Evolutionary conservation across 2,888 invertebrate genomes (phyloP), one percentile per base, ranked within the genome.

Genomic region (Pinctada fucata): DNA sequence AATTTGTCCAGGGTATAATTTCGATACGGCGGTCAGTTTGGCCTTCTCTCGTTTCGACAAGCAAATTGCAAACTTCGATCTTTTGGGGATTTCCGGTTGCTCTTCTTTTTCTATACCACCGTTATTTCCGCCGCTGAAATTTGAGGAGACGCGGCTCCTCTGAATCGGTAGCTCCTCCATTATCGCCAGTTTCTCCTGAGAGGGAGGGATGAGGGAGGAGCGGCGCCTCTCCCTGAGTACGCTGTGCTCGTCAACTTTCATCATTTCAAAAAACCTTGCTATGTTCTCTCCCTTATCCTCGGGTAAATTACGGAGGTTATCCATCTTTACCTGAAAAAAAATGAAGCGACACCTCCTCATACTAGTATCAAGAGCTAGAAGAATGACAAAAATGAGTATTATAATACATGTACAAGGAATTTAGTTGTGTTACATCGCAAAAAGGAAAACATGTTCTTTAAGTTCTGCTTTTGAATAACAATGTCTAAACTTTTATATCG

Each of bases 231-330:
- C 65, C 8, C 50, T 65, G 10, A 66, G 45, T 3, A 66, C 65
- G 16, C 51, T 48, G 13, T n/a, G 45, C 50, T 74, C 74, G 4
- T 74, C 66, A 1, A 74, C 65, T 13, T 65, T 63, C 66, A 74
- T 65, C 74, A 63, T 74, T 63, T 74, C 65, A 10, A 74, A 74
- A 65, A 74, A 74, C 48, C 74, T 49, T n/a, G 74, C 65, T 3
- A 74, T 16, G 6, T 66, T 74, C 51, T 74, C 74, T 4, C 66
- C 74, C 8, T 64, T 74, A 51, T 74, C 66, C 50, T 74, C 63
- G 5, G 74, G 74, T 49, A 74, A 51, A 50, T 74, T 74, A 13
- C 66, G 58, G 5, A 74, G 51, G 49, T 74, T 66, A 49, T 74
- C 74, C 74, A 74, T 74, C 48, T 47, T 64, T 58, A 31, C 31